Percentiles rank a stretch among this genome's conserved stretches.
These are phyloP conservation scores for Danio rerio DNA, from an alignment of 2,113 vertebrate species.

Conservation along the genomic window GRCz12tu NC_133195.1:7183001-7183500, in stretches of 20 bases:
- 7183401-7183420: slow-evolving; percentile 69
- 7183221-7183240: too few relatives aligned
- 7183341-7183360: background rate
- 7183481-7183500: slow-evolving; percentile 31
- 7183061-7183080: too few relatives aligned
- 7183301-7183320: background rate
- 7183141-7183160: too few relatives aligned
- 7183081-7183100: too few relatives aligned
- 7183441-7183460: slow-evolving; percentile 77
- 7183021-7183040: too few relatives aligned
- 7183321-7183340: background rate
- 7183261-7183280: background rate
- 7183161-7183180: too few relatives aligned
- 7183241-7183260: background rate
- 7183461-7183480: slow-evolving; percentile 65
- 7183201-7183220: too few relatives aligned
- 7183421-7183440: slow-evolving; percentile 81
- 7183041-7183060: too few relatives aligned
- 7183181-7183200: too few relatives aligned
- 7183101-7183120: too few relatives aligned
- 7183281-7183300: background rate
- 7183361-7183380: background rate
- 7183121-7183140: too few relatives aligned
- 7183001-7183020: too few relatives aligned
- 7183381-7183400: slow-evolving; percentile 56